Conservation (phyloP, 2,888 invertebrate species). For the Pegoplata infirma region DNA sequence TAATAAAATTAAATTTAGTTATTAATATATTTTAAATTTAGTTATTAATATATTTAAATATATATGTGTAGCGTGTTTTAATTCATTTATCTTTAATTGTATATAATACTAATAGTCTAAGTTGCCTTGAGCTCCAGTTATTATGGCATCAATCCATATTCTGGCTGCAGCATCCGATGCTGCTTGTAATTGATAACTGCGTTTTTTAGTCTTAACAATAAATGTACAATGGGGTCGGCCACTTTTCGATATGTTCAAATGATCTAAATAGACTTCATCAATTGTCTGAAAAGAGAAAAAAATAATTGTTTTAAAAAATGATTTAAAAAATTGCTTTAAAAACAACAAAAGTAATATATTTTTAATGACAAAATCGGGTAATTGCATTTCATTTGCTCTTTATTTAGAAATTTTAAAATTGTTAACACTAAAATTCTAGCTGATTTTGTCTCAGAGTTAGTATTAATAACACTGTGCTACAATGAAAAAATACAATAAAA, state of each 20-base stretch:
- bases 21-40: slow-evolving; percentile 8
- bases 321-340: neutral
- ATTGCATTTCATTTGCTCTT: no score
- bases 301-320: neutral
- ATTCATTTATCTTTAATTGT: neutral
- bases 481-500: no score
- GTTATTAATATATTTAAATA: slow-evolving; percentile 2
- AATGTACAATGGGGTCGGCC: slow-evolving; percentile 95
- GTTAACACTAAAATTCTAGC: no score
- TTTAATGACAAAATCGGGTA: no score
- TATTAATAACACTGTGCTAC: no score
- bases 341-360: no score
- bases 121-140: slow-evolving; percentile 78
- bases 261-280: slow-evolving; percentile 97
- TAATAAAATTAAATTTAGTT: slow-evolving; percentile 14
- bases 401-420: no score
- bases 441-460: no score
- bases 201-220: slow-evolving; percentile 94
- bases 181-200: slow-evolving; percentile 94
- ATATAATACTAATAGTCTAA: slow-evolving; percentile 72
- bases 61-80: slow-evolving; percentile 6
- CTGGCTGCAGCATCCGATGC: slow-evolving; percentile 96
- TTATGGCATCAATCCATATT: slow-evolving; percentile 92
- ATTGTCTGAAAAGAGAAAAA: slow-evolving; percentile 85
- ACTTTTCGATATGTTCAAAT: slow-evolving; percentile 93